A percentile compares a stretch with the other conserved stretches of the same genome.
These are phyloP conservation scores for Pseudolaguvia tuberculata DNA, from an alignment of 2,113 vertebrate species.

Conservation along the genomic window DNA sequence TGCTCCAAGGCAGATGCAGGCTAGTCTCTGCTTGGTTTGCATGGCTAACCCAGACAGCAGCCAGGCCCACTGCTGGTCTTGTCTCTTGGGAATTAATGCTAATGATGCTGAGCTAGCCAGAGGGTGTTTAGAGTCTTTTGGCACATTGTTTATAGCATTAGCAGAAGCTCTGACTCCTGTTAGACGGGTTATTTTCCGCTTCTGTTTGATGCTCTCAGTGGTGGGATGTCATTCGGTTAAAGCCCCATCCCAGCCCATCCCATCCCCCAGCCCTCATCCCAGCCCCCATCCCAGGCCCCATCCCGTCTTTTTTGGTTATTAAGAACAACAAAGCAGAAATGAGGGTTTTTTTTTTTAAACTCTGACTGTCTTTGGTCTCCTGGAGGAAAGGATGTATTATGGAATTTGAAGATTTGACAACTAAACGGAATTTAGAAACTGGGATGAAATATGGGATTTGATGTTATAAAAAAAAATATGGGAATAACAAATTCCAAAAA, in stretches of 20 bases:
- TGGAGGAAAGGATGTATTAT: not conserved
- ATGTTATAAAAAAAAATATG: not conserved
- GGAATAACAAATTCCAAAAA: not conserved
- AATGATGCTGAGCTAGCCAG: constrained; percentile 39
- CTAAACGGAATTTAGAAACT: constrained; percentile 2
- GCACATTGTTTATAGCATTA: constrained; percentile 9
- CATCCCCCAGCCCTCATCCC: not conserved
- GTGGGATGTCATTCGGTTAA: not conserved
- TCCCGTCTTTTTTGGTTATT: not conserved
- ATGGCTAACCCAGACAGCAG: constrained; percentile 39
- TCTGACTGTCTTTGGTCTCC: not conserved
- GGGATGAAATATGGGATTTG: not conserved
- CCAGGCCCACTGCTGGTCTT: constrained; percentile 32
- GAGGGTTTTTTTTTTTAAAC: not conserved
- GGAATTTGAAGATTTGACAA: not conserved
- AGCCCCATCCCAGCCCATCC: not conserved
- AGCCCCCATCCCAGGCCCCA: not conserved
- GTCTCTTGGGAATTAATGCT: constrained; percentile 30
- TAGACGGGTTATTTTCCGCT: not conserved
- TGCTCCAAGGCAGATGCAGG: constrained; percentile 46
- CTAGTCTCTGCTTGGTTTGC: constrained; percentile 30
- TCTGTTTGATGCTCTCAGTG: constrained; percentile 13
- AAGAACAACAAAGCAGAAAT: not conserved
- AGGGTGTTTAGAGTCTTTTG: constrained; percentile 18
- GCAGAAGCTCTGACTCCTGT: constrained; percentile 1